Evolutionary conservation across 2,113 vertebrate genomes (phyloP).

Genomic region (Pygoscelis antarcticus): DNA sequence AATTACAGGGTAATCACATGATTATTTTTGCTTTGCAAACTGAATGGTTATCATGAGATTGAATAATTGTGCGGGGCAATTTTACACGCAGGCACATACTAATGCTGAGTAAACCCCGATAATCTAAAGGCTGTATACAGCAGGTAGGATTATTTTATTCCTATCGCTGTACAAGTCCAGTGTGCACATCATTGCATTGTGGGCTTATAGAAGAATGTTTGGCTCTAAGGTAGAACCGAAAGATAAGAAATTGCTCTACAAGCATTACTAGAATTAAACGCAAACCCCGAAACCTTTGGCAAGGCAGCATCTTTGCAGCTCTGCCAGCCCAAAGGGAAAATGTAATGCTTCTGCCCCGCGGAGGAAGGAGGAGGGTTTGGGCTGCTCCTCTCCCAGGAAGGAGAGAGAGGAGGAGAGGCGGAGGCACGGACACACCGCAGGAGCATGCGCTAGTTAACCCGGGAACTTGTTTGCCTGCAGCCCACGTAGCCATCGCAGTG

Average conservation of each 20-base stretch:
- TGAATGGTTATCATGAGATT: conserved; percentile 68
- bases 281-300: not conserved
- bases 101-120: not conserved
- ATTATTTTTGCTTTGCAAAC: conserved; percentile 76
- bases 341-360: not conserved
- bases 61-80: conserved; percentile 70
- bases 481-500: not conserved
- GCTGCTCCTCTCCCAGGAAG: not conserved
- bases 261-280: not conserved
- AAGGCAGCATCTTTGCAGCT: not conserved
- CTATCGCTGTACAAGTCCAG: not conserved
- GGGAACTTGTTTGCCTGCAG: not conserved
- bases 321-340: not conserved
- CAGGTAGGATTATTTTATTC: not conserved
- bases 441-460: not conserved
- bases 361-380: not conserved
- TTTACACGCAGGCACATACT: not conserved
- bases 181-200: rapidly evolving
- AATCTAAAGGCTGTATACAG: not conserved
- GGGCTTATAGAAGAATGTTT: not conserved
- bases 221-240: not conserved
- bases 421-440: not conserved
- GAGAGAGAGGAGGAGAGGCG: not conserved
- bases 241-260: not conserved
- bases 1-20: conserved; percentile 73